phyloP scores from a whole-genome alignment of 2,797 vertebrate genomes.

The Micromesistius poutassou region DNA sequence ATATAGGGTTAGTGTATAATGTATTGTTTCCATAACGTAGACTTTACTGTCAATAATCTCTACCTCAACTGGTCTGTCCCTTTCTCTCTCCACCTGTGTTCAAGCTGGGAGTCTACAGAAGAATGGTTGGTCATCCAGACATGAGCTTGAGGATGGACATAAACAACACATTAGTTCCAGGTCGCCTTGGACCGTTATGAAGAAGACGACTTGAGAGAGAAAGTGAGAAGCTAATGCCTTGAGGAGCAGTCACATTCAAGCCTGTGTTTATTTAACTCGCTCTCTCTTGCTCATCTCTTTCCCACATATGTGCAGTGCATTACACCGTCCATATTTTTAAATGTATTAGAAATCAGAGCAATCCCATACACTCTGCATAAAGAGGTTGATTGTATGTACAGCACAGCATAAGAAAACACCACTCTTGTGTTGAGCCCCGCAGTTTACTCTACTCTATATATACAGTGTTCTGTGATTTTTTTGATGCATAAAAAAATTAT shows the following conservation, averaged over 20 bases:
- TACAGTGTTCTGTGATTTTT: neutral
- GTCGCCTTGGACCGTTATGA: constrained; percentile 65
- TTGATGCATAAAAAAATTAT: neutral
- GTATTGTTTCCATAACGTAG: neutral
- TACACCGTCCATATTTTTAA: neutral
- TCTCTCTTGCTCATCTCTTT: constrained; percentile 20
- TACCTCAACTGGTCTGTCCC: constrained; percentile 10
- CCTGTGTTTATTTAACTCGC: constrained; percentile 30
- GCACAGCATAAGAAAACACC: neutral
- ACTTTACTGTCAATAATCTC: neutral
- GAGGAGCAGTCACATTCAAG: constrained; percentile 52
- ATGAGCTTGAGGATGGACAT: constrained; percentile 60
- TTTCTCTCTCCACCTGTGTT: constrained; percentile 42
- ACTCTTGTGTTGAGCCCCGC: neutral
- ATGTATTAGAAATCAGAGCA: constrained; percentile 32
- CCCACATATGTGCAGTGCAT: constrained; percentile 4
- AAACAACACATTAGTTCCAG: constrained; percentile 71
- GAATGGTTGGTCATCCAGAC: constrained; percentile 55
- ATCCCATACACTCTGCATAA: constrained; percentile 9
- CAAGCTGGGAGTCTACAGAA: constrained; percentile 33
- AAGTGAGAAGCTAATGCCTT: constrained; percentile 46
- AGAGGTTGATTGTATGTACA: neutral
- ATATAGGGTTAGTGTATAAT: too few relatives aligned
- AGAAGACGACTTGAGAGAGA: constrained; percentile 41
- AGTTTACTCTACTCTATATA: neutral